phyloP scores from a whole-genome alignment of 2,113 vertebrate species.

The Mastomys coucha region DNA sequence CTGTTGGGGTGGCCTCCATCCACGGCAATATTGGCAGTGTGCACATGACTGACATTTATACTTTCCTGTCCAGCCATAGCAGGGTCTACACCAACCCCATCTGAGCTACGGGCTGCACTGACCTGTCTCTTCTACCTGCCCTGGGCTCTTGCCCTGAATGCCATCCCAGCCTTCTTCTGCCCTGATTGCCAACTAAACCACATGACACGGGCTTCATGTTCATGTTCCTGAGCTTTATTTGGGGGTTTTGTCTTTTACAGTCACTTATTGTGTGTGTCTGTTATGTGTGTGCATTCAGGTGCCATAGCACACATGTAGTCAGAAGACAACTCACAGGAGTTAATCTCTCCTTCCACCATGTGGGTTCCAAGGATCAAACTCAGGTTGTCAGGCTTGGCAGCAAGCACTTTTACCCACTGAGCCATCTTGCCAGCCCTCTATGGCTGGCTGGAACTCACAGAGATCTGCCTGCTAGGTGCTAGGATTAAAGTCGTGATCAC shows the following conservation, averaged over 20 bases:
- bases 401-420: background rate
- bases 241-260: background rate
- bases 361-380: background rate
- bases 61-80: background rate
- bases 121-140: background rate
- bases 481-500: background rate
- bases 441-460: background rate
- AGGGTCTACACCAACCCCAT: background rate
- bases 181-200: accelerated
- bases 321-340: background rate
- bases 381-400: background rate
- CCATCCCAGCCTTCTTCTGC: background rate
- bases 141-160: background rate
- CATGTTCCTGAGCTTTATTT: background rate
- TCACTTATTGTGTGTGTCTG: background rate
- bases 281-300: background rate
- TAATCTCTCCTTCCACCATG: background rate
- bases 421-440: background rate
- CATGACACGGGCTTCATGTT: accelerated
- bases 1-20: background rate
- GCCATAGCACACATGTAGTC: background rate
- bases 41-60: too few relatives aligned
- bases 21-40: too few relatives aligned
- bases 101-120: background rate
- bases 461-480: background rate